Percentiles rank a stretch among this genome's conserved stretches.
phyloP scores from a whole-genome alignment of 2,113 vertebrate genomes.

The human (Homo sapiens) region GRCh38 chr1:183080501-183081000 shows the following conservation, averaged over 20 bases:
- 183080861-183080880: not conserved
- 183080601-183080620: not conserved
- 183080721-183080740: not conserved
- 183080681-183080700: not conserved
- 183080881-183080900: no score
- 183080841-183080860: not conserved
- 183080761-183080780: not conserved
- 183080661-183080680: not conserved
- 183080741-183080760: not conserved
- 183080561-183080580: not conserved
- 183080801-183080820: not conserved
- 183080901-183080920: no score
- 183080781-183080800: not conserved
- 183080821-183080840: not conserved
- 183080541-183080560: not conserved
- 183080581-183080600: not conserved
- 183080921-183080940: no score
- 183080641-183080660: not conserved
- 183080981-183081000: no score
- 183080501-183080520: not conserved
- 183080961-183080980: no score
- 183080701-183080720: not conserved
- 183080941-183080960: no score
- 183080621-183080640: slow-evolving; percentile 11
- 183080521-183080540: not conserved